phyloP scores from a whole-genome alignment of 2,888 invertebrate species.

The Eubasilissa splendida region DNA sequence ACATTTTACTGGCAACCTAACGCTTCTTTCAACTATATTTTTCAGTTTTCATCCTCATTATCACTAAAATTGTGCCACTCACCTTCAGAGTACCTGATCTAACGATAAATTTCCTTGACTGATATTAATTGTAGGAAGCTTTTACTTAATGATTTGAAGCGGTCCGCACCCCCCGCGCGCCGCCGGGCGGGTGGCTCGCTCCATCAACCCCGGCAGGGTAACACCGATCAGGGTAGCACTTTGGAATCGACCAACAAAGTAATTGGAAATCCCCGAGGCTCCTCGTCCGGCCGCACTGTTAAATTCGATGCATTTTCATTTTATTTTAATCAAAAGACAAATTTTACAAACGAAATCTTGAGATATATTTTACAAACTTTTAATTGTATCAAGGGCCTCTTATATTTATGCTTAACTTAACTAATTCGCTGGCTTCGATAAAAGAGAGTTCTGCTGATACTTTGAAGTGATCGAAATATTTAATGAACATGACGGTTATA shows the following conservation, averaged over 20 bases:
- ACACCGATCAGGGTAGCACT: conserved; percentile 28
- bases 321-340: conserved; percentile 20
- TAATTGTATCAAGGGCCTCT: background rate
- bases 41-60: background rate
- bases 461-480: too few species aligned
- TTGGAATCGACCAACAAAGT: conserved; percentile 42
- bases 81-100: background rate
- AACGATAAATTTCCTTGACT: conserved; percentile 44
- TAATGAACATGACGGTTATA: too few species aligned
- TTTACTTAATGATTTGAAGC: conserved; percentile 48
- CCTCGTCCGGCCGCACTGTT: background rate
- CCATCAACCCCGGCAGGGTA: background rate
- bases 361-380: conserved; percentile 4
- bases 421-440: background rate
- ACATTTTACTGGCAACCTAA: too few species aligned
- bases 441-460: background rate
- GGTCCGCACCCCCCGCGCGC: background rate
- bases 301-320: conserved; percentile 17
- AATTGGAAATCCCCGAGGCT: conserved; percentile 39
- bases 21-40: too few species aligned
- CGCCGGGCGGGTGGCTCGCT: background rate
- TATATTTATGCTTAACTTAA: background rate
- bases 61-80: background rate
- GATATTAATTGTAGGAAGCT: conserved; percentile 50
- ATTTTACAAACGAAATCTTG: conserved; percentile 12